phyloP scores from a whole-genome alignment of 2,113 vertebrate species.

The Dissostichus mawsoni region DNA sequence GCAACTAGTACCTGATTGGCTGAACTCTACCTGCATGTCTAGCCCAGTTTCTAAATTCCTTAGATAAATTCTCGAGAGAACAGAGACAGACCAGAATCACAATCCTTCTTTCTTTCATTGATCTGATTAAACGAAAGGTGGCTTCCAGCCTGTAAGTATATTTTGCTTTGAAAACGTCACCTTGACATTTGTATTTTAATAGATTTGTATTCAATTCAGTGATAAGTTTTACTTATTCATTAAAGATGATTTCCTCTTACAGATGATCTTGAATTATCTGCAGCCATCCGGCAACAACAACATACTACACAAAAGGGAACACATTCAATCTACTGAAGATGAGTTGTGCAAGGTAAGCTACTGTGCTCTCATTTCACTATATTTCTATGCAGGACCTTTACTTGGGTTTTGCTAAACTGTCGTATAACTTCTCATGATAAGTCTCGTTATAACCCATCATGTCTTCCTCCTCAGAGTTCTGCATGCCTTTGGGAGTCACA shows the following conservation, averaged over 20 bases:
- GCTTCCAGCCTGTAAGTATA: slow-evolving; percentile 54
- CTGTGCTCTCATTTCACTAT: no score
- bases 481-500: slow-evolving; percentile 41
- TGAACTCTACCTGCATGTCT: slow-evolving; percentile 3
- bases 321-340: slow-evolving; percentile 42
- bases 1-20: slow-evolving; percentile 40
- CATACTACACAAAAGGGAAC: no score
- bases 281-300: neutral
- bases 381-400: no score
- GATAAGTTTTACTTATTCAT: neutral
- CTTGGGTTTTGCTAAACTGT: no score
- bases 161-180: neutral
- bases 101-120: neutral
- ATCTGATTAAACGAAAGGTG: neutral
- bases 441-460: neutral
- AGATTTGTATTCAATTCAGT: neutral
- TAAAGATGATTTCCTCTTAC: neutral
- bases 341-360: slow-evolving; percentile 65
- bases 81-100: slow-evolving; percentile 4
- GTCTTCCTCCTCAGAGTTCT: slow-evolving; percentile 71
- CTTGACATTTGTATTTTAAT: neutral
- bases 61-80: slow-evolving; percentile 24
- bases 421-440: neutral
- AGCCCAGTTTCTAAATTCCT: slow-evolving; percentile 19
- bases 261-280: slow-evolving; percentile 19